Evolutionary conservation across 1,140 invertebrate species (phyloP).

Genomic region (Neodiprion virginianus): DNA sequence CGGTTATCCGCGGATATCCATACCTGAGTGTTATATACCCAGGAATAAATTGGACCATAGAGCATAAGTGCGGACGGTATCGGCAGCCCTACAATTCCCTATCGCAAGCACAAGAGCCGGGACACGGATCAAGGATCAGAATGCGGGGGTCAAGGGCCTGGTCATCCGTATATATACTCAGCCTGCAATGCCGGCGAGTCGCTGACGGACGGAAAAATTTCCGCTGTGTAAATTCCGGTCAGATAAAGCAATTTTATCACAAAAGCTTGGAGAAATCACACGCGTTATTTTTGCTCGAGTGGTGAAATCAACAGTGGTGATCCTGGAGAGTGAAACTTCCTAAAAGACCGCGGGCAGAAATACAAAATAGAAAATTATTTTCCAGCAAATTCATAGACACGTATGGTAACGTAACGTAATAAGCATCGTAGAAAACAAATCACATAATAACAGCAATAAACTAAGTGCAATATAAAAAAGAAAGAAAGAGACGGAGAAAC

Average conservation of each 20-base stretch:
- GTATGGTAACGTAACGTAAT: too few species aligned
- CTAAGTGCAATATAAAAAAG: too few species aligned
- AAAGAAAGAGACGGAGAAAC: background rate
- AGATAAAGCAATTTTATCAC: too few species aligned
- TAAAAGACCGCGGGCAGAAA: too few species aligned
- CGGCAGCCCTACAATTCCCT: background rate
- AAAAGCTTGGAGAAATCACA: too few species aligned
- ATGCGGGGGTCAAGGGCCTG: background rate
- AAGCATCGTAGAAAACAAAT: background rate
- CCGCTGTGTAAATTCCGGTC: too few species aligned
- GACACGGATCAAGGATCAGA: background rate
- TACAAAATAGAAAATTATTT: too few species aligned
- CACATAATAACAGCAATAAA: background rate
- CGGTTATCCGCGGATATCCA: background rate
- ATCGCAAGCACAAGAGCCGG: background rate
- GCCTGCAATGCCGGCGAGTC: background rate
- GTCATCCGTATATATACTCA: background rate
- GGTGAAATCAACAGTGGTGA: too few species aligned
- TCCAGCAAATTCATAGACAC: too few species aligned
- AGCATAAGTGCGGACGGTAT: background rate
- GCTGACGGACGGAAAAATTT: background rate
- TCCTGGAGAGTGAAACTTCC: too few species aligned
- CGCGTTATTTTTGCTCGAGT: too few species aligned
- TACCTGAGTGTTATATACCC: background rate
- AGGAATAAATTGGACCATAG: background rate